Percentiles rank a stretch among this genome's conserved stretches.
phyloP scores from a whole-genome alignment of 2,113 vertebrate species.

The Tetraodon nigroviridis region DNA sequence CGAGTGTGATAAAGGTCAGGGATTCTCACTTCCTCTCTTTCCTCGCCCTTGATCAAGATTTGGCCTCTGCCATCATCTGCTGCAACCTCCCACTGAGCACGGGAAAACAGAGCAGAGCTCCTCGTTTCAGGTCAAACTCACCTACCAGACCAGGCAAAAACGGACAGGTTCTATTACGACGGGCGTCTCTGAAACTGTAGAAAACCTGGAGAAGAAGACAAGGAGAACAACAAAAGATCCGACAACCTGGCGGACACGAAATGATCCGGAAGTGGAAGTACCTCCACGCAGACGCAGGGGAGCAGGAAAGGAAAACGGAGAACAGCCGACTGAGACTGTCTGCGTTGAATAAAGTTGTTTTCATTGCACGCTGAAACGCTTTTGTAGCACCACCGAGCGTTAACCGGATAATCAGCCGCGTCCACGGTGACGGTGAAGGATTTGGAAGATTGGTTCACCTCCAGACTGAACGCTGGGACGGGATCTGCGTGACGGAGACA shows the following conservation, averaged over 20 bases:
- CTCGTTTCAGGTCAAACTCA: constrained; percentile 61
- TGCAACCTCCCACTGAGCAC: not conserved
- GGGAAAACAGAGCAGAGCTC: not conserved
- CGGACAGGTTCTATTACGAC: constrained; percentile 73
- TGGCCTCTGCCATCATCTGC: not conserved
- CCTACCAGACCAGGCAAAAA: constrained; percentile 64
- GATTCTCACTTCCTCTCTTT: not conserved
- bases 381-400: constrained; percentile 43
- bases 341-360: constrained; percentile 12
- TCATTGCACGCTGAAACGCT: rapidly evolving
- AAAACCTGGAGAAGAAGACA: constrained; percentile 56
- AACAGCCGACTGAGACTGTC: constrained; percentile 37
- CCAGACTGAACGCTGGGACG: constrained; percentile 42
- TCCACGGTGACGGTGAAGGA: constrained; percentile 42
- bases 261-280: constrained; percentile 23
- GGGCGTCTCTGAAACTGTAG: constrained; percentile 60
- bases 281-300: constrained; percentile 74
- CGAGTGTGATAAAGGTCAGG: not conserved
- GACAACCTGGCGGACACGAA: not conserved
- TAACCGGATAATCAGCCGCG: constrained; percentile 11
- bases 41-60: not conserved
- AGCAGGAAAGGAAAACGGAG: constrained; percentile 65
- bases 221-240: constrained; percentile 1
- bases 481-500: constrained; percentile 13
- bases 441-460: constrained; percentile 37